Evolutionary conservation across 1,140 invertebrate genomes (phyloP).

Genomic region (Lanistes nyassanus): DNA sequence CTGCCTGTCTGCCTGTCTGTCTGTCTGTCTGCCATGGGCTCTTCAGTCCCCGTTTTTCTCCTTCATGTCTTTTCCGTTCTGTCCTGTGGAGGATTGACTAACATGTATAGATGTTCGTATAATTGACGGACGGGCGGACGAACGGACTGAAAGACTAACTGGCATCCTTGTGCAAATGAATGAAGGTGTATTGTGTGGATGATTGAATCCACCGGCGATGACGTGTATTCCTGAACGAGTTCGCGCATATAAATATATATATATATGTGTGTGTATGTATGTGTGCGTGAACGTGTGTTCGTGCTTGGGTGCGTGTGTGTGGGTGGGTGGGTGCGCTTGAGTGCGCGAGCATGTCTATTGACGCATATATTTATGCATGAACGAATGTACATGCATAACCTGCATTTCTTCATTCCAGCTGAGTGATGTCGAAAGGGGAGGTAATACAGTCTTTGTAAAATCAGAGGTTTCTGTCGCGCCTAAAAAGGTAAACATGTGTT

Average conservation of each 20-base stretch:
- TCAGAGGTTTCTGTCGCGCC: slow-evolving; percentile 12
- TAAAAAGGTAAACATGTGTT: not conserved
- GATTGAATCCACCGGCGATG: too few species aligned
- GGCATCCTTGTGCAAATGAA: too few species aligned
- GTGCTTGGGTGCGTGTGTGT: slow-evolving; percentile 4
- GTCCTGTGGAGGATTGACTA: too few species aligned
- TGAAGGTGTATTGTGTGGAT: too few species aligned
- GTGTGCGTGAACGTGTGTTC: slow-evolving; percentile 6
- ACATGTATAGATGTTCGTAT: too few species aligned
- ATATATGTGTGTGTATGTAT: not conserved
- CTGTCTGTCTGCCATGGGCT: too few species aligned
- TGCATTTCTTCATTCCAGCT: slow-evolving; percentile 1
- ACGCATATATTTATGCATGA: not conserved
- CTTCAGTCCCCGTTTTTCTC: slow-evolving; percentile 16
- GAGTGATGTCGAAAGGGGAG: slow-evolving; percentile 8
- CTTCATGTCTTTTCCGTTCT: not conserved
- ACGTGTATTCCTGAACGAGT: not conserved
- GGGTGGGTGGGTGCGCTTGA: slow-evolving; percentile 21
- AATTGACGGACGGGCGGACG: too few species aligned
- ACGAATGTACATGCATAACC: not conserved
- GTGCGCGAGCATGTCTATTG: slow-evolving; percentile 27
- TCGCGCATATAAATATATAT: not conserved
- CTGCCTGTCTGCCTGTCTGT: too few species aligned
- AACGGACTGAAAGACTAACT: too few species aligned
- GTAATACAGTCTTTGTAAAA: slow-evolving; percentile 11